Evolutionary conservation across 1,140 invertebrate genomes (phyloP), one percentile per base, ranked within the genome.

Genomic region (Drosophila hydei): DNA sequence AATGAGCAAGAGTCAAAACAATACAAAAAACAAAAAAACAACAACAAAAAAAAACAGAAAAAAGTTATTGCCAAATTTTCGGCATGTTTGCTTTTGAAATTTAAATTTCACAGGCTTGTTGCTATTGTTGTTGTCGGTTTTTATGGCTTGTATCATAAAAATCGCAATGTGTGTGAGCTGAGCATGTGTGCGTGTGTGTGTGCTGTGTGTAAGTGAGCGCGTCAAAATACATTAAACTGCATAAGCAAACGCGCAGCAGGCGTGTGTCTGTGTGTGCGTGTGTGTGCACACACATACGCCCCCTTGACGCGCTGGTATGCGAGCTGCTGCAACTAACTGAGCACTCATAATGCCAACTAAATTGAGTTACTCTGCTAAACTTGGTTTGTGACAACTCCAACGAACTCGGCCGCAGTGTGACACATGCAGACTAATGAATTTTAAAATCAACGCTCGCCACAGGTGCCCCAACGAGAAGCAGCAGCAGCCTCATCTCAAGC

Each of bases 391-490:
- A 90, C 84, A 83, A 77, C 56, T 61, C 58, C 54, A 21, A 16
- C 51, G 5, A 19, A 40, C 68, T 52, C 33, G 47, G 21, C 33
- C 40, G 16, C 59, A 63, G 72, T 88, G 72, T 90, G 89, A 90
- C 84, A 90, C 80, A 87, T 87, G 80, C 84, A 89, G 89, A 87
- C 89, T 90, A 90, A 90, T 90, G 89, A 90, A 90, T 90, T 90
- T 90, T 90, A 90, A 90, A 90, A 90, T 90, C 87, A 85, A 88
- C 83, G 83, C 83, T 83, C 83, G 65, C 83, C 83, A 89, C 83
- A 88, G 83, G 83, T 88, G 83, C 83, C 62, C 75, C 48, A 61
- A 47, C 14, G 1, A 18, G 18, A 19, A 30, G 30, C 47, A 42
- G 25, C 48, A 27, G 19, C 61, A 25, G 14, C 19, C 12, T 11